Evolutionary conservation across 2,797 vertebrate genomes (phyloP), one percentile per base, ranked within the genome.

Genomic region (Parauchenoglanis ngamensis): DNA sequence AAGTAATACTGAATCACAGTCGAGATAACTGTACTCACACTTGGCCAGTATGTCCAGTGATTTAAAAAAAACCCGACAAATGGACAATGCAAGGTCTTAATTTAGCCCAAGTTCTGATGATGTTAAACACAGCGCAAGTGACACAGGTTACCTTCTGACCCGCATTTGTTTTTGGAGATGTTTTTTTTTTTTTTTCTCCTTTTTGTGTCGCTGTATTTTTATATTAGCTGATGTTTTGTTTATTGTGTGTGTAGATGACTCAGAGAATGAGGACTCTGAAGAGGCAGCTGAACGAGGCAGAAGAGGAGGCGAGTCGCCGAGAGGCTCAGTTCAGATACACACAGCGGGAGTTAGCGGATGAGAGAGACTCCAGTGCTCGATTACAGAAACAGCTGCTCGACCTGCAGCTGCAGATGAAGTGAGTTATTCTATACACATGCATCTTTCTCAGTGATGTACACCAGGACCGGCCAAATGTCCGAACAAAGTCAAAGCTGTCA

Each of bases 191-290:
- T 49, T 49, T 49, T 10, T 49, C 49, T 49, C 49, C 2, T 59
- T 2, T 61, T 31, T 57, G 31, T 11, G 52, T 57, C 35, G n/a
- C 19, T 59, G 54, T 6, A 35, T 80, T 61, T 61, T 44, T n/a
- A 3, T 21, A 63, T 80, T 25, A 2, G 10, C 3, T 52, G 13
- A 46, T 23, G 11, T 63, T 56, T 13, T 67, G 21, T 40, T 83
- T 17, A 46, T 21, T 78, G 17, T 68, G 44, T 85, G 67, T 85
- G 52, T 52, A 96, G 96, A 95, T 96, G 94, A 93, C 91, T 31
- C 96, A 96, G 93, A 94, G 94, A 90, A 94, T 96, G 73, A 95
- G 95, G 75, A 92, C 93, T 0, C 91, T 96, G 91, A 96, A 96
- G 93, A 93, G 96, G 4, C 96, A 96, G 93, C 91, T 96, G 91